Percentiles rank a stretch among this genome's conserved stretches.
phyloP scores from a whole-genome alignment of 2,888 invertebrate species.

The Heterodera filipjevi region DNA sequence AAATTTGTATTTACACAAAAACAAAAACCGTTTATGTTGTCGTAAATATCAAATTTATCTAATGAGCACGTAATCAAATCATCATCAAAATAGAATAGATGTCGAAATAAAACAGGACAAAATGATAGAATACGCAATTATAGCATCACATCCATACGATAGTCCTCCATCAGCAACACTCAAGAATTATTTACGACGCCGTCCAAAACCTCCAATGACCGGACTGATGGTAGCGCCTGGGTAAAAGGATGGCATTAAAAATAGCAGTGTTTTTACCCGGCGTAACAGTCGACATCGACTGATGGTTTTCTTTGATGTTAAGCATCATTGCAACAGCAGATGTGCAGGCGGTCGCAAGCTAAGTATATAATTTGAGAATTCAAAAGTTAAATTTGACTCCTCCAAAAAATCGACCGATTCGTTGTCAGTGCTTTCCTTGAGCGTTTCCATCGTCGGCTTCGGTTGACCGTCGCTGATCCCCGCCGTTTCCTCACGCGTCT shows the following conservation, averaged over 20 bases:
- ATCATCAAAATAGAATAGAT: no score
- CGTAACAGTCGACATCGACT: slow-evolving; percentile 5
- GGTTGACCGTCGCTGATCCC: not conserved
- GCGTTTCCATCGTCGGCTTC: not conserved
- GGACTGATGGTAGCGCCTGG: slow-evolving; percentile 22
- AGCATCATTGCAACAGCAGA: not conserved
- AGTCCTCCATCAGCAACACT: no score
- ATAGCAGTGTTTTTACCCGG: not conserved
- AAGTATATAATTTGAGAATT: no score
- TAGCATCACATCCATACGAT: no score
- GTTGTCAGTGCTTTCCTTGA: not conserved
- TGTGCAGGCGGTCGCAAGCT: no score
- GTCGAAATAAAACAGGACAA: no score
- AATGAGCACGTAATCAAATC: no score
- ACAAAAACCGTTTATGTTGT: no score
- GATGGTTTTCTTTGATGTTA: not conserved
- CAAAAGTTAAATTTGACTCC: no score
- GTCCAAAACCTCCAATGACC: slow-evolving; percentile 25
- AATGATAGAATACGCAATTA: no score
- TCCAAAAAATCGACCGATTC: not conserved
- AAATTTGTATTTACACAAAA: no score
- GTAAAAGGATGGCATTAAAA: not conserved
- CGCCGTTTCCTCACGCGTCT: not conserved
- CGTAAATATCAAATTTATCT: no score
- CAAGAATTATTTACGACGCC: slow-evolving; percentile 14